Evolutionary conservation across 2,797 vertebrate species (phyloP), one percentile per base, ranked within the genome.

Genomic region (Ammospiza maritima): DNA sequence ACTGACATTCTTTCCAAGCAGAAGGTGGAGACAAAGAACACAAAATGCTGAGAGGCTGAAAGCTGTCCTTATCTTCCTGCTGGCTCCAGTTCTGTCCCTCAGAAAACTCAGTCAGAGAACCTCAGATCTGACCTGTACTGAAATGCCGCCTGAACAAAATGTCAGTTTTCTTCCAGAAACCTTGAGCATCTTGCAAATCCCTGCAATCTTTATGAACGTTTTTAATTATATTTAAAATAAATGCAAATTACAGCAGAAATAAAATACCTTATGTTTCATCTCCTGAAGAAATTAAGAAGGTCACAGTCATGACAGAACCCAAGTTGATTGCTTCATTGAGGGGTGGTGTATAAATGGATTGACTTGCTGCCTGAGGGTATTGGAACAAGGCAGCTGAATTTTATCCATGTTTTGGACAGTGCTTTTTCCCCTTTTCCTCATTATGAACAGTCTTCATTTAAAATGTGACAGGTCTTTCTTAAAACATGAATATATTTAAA

Each of bases 1-100:
- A 47, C 16, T 20, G 51, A 48, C 0, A 2, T 76, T 76, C 51
- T 62, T 91, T 90, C 34, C 45, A 76, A 81, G 65, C 94, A 92
- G 73, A 78, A 94, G 96, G 66, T 95, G 95, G 93, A 96, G 96
- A 96, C 96, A 97, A 83, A 96, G 95, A 64, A 93, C 89, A 85
- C 62, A 79, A 75, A 81, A 96, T 78, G 30, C 32, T 57, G 40
- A 36, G 81, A 36, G 9, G 18, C 19, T 58, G 9, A 5, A 50
- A 4, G 32, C 36, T n/a, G 9, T 50, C 27, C 13, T 51, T 44
- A 2, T 7, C 38, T 56, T 67, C 47, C 44, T 45, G 30, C n/a
- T 77, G 42, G 13, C 15, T 72, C 84, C 47, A 27, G 18, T 50
- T 80, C 62, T 66, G 34, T 58, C 5, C 26, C n/a, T 60, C 23